A percentile compares a stretch with the other conserved stretches of the same genome.
Evolutionary conservation across 2,113 vertebrate species (phyloP).

Genomic region (Cisticola juncidis): DNA sequence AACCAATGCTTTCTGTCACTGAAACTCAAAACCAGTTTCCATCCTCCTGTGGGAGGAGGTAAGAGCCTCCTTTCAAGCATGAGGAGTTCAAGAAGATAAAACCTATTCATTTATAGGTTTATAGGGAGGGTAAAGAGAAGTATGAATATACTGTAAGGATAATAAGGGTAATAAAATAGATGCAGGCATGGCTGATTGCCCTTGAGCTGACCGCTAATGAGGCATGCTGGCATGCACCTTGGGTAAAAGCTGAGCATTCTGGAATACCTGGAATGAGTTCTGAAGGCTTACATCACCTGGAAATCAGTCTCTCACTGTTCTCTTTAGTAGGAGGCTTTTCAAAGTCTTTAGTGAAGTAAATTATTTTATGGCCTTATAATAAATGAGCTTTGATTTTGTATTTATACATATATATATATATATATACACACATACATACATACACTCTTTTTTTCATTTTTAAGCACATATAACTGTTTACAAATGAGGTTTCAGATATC

Average conservation of each 20-base stretch:
- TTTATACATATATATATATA: not conserved
- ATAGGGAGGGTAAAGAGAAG: not conserved
- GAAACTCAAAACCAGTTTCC: not conserved
- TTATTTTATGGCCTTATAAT: not conserved
- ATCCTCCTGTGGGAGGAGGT: not conserved
- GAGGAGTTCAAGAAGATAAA: not conserved
- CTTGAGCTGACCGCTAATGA: not conserved
- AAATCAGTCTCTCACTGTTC: not conserved
- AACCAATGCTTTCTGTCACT: not conserved
- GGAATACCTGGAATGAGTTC: not conserved
- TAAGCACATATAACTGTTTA: not conserved
- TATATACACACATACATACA: not conserved
- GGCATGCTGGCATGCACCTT: not conserved
- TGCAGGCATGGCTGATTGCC: not conserved
- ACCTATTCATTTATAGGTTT: not conserved
- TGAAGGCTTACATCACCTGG: not conserved
- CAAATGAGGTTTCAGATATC: not conserved
- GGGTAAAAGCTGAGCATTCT: not conserved
- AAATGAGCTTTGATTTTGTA: not conserved
- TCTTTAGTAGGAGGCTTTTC: not conserved
- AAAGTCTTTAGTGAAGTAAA: not conserved
- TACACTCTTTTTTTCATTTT: not conserved
- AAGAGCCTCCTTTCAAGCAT: not conserved
- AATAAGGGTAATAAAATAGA: not conserved
- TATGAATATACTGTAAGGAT: not conserved